A percentile compares a stretch with the other conserved stretches of the same genome.
These are phyloP conservation scores for Chamaetylas fuelleborni DNA, from an alignment of 2,113 vertebrate species.

Conservation along the genomic window DNA sequence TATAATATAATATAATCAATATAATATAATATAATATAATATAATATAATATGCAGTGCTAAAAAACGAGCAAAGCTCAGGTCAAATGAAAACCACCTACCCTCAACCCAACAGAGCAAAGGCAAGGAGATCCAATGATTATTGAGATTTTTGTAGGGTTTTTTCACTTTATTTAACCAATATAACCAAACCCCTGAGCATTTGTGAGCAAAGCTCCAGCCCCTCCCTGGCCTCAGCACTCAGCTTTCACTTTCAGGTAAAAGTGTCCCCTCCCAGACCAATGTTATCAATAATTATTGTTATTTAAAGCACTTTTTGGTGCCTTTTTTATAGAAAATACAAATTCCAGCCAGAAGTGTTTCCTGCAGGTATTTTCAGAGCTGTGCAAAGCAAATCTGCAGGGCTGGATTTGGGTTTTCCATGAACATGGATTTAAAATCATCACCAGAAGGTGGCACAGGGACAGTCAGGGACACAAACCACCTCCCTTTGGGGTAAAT, in stretches of 20 bases:
- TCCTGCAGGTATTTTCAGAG: not conserved
- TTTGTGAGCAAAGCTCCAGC: rapidly evolving
- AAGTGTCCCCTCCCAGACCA: not conserved
- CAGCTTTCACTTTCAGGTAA: not conserved
- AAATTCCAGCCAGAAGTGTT: not conserved
- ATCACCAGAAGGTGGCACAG: not conserved
- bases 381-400: not conserved
- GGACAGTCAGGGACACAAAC: not conserved
- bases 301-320: not conserved
- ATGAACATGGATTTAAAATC: rapidly evolving
- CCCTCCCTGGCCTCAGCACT: not conserved
- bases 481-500: rapidly evolving
- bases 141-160: rapidly evolving
- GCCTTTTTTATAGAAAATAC: not conserved
- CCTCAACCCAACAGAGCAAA: not conserved
- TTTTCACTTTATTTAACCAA: not conserved
- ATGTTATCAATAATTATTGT: rapidly evolving
- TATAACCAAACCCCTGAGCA: not conserved
- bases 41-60: not conserved
- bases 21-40: too few species aligned
- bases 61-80: not conserved
- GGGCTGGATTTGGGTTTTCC: not conserved
- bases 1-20: too few species aligned
- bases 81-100: not conserved
- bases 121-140: not conserved